Base-by-base conservation (phyloP, 2,888 invertebrate species). In the Parascotia fuliginaria region DNA sequence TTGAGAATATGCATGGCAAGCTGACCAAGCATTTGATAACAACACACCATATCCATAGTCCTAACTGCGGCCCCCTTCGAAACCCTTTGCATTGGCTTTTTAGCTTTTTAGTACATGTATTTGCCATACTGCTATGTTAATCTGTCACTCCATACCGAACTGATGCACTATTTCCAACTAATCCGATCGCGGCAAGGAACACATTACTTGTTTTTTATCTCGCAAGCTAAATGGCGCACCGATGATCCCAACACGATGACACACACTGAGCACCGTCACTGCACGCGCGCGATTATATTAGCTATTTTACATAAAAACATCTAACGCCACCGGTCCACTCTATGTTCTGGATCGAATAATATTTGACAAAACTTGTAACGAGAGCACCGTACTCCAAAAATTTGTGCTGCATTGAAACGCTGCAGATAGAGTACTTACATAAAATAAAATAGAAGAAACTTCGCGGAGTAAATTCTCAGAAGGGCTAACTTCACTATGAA, bases 151-250 rank as follows among this genome's bases (percentile, higher is more conserved):
- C 86, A 90, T 89, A 63, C 81, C 82, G 81, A 81, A 73, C 72
- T 73, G 69, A 60, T 74, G 55, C 76, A 82, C 80, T 75, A 60
- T 57, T 67, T 69, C 60, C 65, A 68, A 74, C 62, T 71, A 75
- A 75, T 75, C 64, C 62, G 70, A 71, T 58, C 73, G 73, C 77
- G 75, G 70, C 70, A 69, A 76, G 72, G 72, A 64, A 82, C 77
- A 84, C 86, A 88, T 87, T 83, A 78, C 81, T 79, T 79, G 72
- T 81, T 81, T 83, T 83, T 81, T 63, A 46, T 73, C 70, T 65
- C 74, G 66, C 70, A 73, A 81, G 77, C 75, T 81, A 77, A 89
- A 90, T 90, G 89, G 89, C 89, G 89, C 85, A 88, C 85, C 79
- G 79, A 70, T 75, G 62, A 72, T 79, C 79, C 74, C 80, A 72